Conservation (phyloP, 2,888 invertebrate species). For the Lochmaea crataegi region DNA sequence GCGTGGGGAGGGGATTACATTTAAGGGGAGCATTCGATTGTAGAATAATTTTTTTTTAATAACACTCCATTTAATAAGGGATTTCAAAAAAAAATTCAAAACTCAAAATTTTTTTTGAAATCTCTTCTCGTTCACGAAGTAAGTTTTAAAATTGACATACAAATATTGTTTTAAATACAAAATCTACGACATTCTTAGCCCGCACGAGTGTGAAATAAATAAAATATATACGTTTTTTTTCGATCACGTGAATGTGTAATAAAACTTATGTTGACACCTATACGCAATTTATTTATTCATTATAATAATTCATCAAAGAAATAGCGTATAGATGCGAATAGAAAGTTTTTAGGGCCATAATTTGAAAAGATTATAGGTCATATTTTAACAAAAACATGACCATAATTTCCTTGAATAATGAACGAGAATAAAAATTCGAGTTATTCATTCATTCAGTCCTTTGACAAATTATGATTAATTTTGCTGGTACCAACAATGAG, state of each 20-base stretch:
- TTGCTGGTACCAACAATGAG: conserved; percentile 19
- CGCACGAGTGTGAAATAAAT: too few species aligned
- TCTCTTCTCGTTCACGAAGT: too few species aligned
- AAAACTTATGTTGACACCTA: background rate
- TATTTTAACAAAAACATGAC: conserved; percentile 9
- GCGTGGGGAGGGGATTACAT: too few species aligned
- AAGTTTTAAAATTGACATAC: too few species aligned
- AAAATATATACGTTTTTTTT: background rate
- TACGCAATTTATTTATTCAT: background rate
- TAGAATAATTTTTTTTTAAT: too few species aligned
- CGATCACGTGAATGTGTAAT: background rate
- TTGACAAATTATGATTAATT: conserved; percentile 32
- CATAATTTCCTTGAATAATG: conserved; percentile 9
- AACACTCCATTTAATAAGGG: too few species aligned
- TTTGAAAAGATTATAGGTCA: conserved; percentile 15
- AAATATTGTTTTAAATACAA: too few species aligned
- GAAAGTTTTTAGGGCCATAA: background rate
- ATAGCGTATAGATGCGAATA: background rate
- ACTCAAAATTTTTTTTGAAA: too few species aligned
- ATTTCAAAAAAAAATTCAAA: too few species aligned
- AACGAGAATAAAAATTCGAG: conserved; percentile 13
- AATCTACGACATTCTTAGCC: too few species aligned
- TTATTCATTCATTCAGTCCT: conserved; percentile 19
- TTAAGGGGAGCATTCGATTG: too few species aligned
- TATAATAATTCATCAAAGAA: background rate